These are phyloP conservation scores for Leontocebus nigricollis DNA, from an alignment of 2,797 vertebrate genomes.

Conservation along the genomic window DNA sequence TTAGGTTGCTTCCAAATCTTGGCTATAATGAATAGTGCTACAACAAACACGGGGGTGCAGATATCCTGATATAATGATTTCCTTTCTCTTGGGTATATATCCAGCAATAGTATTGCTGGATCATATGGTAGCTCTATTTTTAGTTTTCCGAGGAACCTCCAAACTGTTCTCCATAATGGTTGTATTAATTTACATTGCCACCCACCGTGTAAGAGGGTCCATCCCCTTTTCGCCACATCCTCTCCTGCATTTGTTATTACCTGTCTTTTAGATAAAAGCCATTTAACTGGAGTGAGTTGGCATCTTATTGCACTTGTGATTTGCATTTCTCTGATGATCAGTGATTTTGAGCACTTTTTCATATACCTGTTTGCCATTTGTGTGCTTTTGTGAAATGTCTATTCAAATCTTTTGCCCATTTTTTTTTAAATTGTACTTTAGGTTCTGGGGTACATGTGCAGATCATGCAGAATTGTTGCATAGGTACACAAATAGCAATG, in stretches of 20 bases:
- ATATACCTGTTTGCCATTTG: neutral
- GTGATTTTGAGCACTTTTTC: neutral
- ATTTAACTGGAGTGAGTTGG: neutral
- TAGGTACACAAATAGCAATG: no score
- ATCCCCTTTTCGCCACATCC: neutral
- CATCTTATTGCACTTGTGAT: neutral
- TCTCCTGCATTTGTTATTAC: neutral
- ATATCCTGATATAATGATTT: neutral
- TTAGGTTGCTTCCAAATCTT: neutral
- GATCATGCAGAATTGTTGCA: no score
- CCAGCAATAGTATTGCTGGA: neutral
- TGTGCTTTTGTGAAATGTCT: neutral
- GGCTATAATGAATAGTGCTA: neutral
- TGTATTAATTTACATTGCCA: neutral
- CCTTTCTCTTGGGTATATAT: neutral
- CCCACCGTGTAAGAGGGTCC: neutral
- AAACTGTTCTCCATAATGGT: neutral
- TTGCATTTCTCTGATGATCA: neutral
- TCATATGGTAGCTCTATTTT: neutral
- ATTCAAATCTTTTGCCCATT: neutral
- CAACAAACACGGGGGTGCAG: neutral
- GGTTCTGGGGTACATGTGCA: no score
- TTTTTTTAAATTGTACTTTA: no score
- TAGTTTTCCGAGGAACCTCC: neutral
- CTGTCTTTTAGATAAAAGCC: neutral